These are phyloP conservation scores for Gymnocypris eckloni DNA, from an alignment of 2,797 vertebrate genomes.

Conservation along the genomic window DNA sequence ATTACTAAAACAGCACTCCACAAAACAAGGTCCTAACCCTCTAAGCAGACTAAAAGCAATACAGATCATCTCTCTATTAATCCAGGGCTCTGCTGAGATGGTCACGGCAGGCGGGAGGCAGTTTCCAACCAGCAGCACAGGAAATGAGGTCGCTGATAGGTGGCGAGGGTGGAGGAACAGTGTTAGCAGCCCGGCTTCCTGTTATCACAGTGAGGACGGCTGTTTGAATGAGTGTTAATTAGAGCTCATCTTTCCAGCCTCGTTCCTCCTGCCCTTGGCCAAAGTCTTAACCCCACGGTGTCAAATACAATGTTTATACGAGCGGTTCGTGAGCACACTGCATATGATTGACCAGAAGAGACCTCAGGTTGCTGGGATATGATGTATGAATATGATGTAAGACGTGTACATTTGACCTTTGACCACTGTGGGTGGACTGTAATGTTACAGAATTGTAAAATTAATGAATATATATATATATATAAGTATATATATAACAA, in stretches of 20 bases:
- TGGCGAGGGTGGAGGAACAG: slow-evolving; percentile 70
- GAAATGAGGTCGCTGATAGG: slow-evolving; percentile 81
- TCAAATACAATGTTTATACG: slow-evolving; percentile 1
- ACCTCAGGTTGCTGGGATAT: neutral
- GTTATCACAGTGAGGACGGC: slow-evolving; percentile 68
- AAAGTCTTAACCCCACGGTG: slow-evolving; percentile 55
- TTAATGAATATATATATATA: too few relatives aligned
- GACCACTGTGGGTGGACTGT: neutral
- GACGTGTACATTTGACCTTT: neutral
- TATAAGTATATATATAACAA: too few relatives aligned
- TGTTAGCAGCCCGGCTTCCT: slow-evolving; percentile 77
- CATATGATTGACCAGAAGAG: neutral
- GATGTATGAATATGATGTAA: neutral
- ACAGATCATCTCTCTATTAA: slow-evolving; percentile 41
- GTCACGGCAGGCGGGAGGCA: slow-evolving; percentile 60
- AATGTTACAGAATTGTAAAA: neutral
- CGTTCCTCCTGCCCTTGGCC: slow-evolving; percentile 67
- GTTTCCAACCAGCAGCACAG: slow-evolving; percentile 68
- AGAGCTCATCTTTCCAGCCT: slow-evolving; percentile 67
- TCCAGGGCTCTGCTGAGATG: slow-evolving; percentile 20
- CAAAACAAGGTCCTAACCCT: slow-evolving; percentile 10
- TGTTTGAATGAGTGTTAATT: slow-evolving; percentile 79
- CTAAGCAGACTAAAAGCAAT: slow-evolving; percentile 9
- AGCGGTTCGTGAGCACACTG: neutral
- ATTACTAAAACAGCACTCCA: slow-evolving; percentile 32